These are phyloP conservation scores for Oreortyx pictus DNA, from an alignment of 2,797 vertebrate genomes.

Conservation along the genomic window DNA sequence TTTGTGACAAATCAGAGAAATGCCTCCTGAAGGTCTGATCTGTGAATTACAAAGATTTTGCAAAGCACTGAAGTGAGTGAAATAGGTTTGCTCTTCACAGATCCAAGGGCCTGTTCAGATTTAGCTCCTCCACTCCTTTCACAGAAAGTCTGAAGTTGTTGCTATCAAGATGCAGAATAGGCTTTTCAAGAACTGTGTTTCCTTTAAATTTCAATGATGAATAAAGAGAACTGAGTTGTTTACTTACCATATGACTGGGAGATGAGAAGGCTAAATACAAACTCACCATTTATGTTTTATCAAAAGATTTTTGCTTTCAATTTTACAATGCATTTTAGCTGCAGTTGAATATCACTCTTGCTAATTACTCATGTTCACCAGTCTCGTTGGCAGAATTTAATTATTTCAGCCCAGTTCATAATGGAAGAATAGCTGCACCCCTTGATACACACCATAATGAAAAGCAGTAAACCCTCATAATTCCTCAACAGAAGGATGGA, in stretches of 20 bases:
- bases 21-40: conserved; percentile 49
- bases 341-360: conserved; percentile 30
- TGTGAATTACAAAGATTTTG: conserved; percentile 63
- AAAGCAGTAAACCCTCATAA: conserved; percentile 44
- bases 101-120: neutral
- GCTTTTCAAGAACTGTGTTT: neutral
- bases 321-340: conserved; percentile 10
- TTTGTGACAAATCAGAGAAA: conserved; percentile 66
- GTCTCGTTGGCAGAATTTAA: conserved; percentile 56
- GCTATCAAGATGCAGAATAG: neutral
- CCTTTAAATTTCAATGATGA: neutral
- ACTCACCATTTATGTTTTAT: neutral
- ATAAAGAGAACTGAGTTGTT: neutral
- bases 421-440: conserved; percentile 17
- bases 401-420: conserved; percentile 42
- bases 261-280: neutral
- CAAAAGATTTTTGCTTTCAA: conserved; percentile 22
- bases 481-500: neutral
- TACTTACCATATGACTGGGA: neutral
- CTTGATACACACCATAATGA: conserved; percentile 41
- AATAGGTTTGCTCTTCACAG: neutral
- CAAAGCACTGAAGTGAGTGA: conserved; percentile 13
- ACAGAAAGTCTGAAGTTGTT: neutral
- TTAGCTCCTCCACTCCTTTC: neutral
- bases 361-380: conserved; percentile 33